These are phyloP conservation scores for Oscheius sp. DNA, from an alignment of 2,888 invertebrate genomes.

Conservation along the genomic window DNA sequence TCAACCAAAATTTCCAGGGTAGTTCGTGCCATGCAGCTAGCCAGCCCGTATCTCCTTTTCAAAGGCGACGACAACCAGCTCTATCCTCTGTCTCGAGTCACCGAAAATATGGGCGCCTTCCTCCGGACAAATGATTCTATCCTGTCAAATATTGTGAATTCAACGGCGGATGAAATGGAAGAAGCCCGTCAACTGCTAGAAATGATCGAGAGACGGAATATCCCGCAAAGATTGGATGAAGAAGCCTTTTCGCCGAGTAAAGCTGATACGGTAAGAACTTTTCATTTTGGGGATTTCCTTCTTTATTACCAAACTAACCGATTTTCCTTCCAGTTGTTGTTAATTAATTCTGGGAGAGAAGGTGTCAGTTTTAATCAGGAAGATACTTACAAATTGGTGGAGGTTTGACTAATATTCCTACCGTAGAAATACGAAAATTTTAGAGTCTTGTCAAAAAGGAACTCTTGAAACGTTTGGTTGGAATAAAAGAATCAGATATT, in stretches of 20 bases:
- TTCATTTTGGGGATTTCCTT: too few species aligned
- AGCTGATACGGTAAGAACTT: slow-evolving; percentile 12
- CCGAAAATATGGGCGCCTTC: slow-evolving; percentile 51
- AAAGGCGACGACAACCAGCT: slow-evolving; percentile 39
- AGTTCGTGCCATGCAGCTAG: slow-evolving; percentile 40
- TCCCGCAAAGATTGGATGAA: slow-evolving; percentile 18
- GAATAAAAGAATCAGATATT: slow-evolving; percentile 17
- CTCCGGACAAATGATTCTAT: slow-evolving; percentile 49
- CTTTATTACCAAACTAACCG: not conserved
- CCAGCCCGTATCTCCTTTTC: slow-evolving; percentile 41
- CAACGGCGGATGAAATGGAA: not conserved
- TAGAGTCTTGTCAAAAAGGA: not conserved
- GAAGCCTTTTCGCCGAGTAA: slow-evolving; percentile 16
- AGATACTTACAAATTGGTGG: too few species aligned
- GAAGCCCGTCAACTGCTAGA: slow-evolving; percentile 25
- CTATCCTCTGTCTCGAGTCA: slow-evolving; percentile 38
- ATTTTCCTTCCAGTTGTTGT: not conserved
- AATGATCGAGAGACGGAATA: slow-evolving; percentile 4
- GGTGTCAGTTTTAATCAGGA: not conserved
- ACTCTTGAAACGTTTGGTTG: not conserved
- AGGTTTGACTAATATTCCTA: not conserved
- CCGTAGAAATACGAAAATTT: not conserved
- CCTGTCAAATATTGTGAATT: not conserved
- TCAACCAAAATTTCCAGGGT: slow-evolving; percentile 39
- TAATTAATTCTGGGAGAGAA: not conserved